Conservation (phyloP, 1,140 invertebrate species). For the Achroia grisella region DNA sequence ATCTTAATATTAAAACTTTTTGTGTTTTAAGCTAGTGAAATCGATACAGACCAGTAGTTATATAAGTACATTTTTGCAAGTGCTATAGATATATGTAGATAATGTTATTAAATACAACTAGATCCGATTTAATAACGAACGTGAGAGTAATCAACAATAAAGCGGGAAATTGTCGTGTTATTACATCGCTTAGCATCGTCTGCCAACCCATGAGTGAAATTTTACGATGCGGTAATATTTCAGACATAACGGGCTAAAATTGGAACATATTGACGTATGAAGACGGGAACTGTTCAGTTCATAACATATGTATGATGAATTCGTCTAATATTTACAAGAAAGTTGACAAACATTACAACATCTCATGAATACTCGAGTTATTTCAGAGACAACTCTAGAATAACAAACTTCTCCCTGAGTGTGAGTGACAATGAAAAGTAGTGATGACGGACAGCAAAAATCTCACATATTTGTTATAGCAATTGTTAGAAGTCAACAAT, state of each 20-base stretch:
- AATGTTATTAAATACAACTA: not conserved
- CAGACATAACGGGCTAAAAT: constrained; percentile 45
- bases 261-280: constrained; percentile 37
- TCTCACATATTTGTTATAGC: constrained; percentile 33
- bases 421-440: constrained; percentile 27
- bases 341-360: constrained; percentile 20
- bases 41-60: too few species aligned
- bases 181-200: too few species aligned
- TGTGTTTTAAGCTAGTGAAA: too few species aligned
- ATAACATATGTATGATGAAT: constrained; percentile 35
- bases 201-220: constrained; percentile 28
- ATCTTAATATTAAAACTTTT: too few species aligned
- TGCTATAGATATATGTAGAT: too few species aligned
- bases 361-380: not conserved
- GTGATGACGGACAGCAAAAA: constrained; percentile 38
- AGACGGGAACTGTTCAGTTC: constrained; percentile 28
- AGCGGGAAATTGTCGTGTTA: not conserved
- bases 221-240: constrained; percentile 44
- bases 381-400: constrained; percentile 11
- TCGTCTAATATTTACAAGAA: constrained; percentile 21
- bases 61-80: too few species aligned
- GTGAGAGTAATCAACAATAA: not conserved
- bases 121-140: not conserved
- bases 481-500: constrained; percentile 41
- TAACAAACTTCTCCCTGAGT: constrained; percentile 27